Evolutionary conservation across 1,140 invertebrate species (phyloP).

Genomic region (Drosophila mauritiana): DNA sequence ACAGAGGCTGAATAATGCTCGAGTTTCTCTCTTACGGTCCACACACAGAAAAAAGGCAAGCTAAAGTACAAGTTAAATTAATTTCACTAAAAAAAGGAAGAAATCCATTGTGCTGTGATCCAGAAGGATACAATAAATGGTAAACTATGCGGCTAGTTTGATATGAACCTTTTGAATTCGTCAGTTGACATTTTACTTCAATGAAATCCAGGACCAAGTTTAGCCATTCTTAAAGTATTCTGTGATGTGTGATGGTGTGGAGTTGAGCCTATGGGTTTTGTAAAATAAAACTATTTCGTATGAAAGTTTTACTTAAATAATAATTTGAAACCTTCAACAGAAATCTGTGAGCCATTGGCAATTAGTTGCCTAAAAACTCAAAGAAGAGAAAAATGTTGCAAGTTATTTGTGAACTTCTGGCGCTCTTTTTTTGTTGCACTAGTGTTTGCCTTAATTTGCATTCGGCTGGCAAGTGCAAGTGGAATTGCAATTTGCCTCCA

Average conservation of each 20-base stretch:
- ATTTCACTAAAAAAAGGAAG: not conserved
- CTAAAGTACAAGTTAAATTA: constrained; percentile 12
- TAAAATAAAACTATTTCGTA: too few species aligned
- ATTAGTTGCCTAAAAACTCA: constrained; percentile 33
- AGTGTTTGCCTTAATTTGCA: constrained; percentile 68
- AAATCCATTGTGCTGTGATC: not conserved
- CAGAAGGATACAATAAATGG: not conserved
- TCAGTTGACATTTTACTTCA: not conserved
- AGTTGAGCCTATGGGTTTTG: too few species aligned
- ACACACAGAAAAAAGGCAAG: constrained; percentile 2
- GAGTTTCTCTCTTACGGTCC: constrained; percentile 2
- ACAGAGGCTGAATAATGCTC: constrained; percentile 25
- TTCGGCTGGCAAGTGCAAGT: constrained; percentile 57
- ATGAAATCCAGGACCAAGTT: not conserved
- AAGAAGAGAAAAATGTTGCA: constrained; percentile 20
- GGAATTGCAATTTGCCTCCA: constrained; percentile 73
- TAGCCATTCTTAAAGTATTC: not conserved
- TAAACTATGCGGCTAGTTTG: not conserved
- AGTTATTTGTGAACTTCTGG: constrained; percentile 27
- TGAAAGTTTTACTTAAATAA: not conserved
- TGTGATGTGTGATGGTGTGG: too few species aligned
- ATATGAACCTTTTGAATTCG: not conserved
- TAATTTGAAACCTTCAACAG: not conserved
- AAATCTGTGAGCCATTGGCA: constrained; percentile 16
- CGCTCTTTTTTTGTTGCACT: constrained; percentile 26